phyloP scores from a whole-genome alignment of 2,797 vertebrate genomes.

The Clarias pachynema region DNA sequence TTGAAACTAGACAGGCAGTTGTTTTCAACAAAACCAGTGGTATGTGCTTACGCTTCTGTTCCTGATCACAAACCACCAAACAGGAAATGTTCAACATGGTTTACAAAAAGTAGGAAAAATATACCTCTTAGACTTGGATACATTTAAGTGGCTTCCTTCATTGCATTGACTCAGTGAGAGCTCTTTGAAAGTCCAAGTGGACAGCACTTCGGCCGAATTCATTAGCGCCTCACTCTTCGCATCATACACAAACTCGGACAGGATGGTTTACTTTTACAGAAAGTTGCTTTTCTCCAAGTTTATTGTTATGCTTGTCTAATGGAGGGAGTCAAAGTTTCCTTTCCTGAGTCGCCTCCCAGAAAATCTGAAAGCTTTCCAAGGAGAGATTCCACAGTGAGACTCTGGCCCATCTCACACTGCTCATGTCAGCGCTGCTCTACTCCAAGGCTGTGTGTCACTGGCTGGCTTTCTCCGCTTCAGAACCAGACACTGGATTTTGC shows the following conservation, averaged over 20 bases:
- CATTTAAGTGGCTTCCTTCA: slow-evolving; percentile 64
- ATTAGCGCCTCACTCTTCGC: slow-evolving; percentile 32
- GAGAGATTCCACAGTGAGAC: slow-evolving; percentile 52
- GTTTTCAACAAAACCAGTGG: slow-evolving; percentile 94
- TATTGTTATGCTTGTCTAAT: slow-evolving; percentile 66
- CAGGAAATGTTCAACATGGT: slow-evolving; percentile 65
- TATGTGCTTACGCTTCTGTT: slow-evolving; percentile 73
- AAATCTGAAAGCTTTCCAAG: slow-evolving; percentile 48
- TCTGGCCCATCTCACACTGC: slow-evolving; percentile 37
- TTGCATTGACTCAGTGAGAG: slow-evolving; percentile 48
- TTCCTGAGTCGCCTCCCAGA: slow-evolving; percentile 53
- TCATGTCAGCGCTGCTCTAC: slow-evolving; percentile 36
- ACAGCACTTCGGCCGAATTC: slow-evolving; percentile 54
- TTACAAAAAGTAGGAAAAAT: slow-evolving; percentile 56
- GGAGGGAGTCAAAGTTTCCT: slow-evolving; percentile 46
- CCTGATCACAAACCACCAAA: slow-evolving; percentile 75
- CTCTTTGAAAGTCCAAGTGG: slow-evolving; percentile 58
- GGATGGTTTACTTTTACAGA: slow-evolving; percentile 48
- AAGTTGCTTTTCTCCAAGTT: slow-evolving; percentile 48
- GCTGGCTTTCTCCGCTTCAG: slow-evolving; percentile 65
- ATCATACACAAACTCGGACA: slow-evolving; percentile 41
- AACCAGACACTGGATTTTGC: slow-evolving; percentile 89
- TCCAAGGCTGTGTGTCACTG: slow-evolving; percentile 35
- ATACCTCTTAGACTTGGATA: slow-evolving; percentile 48
- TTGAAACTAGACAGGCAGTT: slow-evolving; percentile 83